Base-by-base conservation (phyloP, 1,140 invertebrate genomes). In the Heliconius hewitsoni region DNA sequence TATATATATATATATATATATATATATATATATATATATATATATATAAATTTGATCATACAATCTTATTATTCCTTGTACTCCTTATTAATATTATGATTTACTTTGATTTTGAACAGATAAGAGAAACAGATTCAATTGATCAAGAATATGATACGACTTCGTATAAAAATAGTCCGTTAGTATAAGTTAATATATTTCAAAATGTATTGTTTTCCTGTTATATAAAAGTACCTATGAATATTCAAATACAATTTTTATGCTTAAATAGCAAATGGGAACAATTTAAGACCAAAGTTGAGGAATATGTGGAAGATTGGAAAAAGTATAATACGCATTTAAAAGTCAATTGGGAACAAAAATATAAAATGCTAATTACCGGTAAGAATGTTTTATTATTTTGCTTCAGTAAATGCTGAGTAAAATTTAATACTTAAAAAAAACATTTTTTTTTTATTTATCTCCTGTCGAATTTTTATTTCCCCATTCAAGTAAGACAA, bases 241-340 rank as follows among this genome's bases (percentile, higher is more conserved):
- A 9, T 23, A 23, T 23, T 23, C 72, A 19, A 39, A 30, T 46
- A 72, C 60, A 71, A 34, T 42, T 73, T 72, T 79, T 73, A 50
- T 73, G 8, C 34, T 39, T 27, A 46, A 34, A 77, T 70, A 93
- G 92, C 46, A 84, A 86, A 34, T 93, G 91, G 92, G 86, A 78
- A 71, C 79, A 90, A 82, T 90, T 92, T 39, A 91, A 90, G 73
- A 81, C 57, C 46, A 93, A 93, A 80, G 83, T 93, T 9, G 76
- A 88, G 57, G 86, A 91, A 72, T 86, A 89, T 80, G 77, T 83
- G 2, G 82, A 91, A 16, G 90, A 92, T 73, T 94, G 91, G 91
- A 74, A 80, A 0, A 89, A 90, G 46, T 92, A 91, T 73, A 90
- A 92, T 39, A 80, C 81, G 27, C 87, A 91, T 78, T 82, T 93